Percentiles rank a stretch among this genome's conserved stretches.
Evolutionary conservation across 2,797 vertebrate species (phyloP).

Genomic region (Jordanella pulchra): DNA sequence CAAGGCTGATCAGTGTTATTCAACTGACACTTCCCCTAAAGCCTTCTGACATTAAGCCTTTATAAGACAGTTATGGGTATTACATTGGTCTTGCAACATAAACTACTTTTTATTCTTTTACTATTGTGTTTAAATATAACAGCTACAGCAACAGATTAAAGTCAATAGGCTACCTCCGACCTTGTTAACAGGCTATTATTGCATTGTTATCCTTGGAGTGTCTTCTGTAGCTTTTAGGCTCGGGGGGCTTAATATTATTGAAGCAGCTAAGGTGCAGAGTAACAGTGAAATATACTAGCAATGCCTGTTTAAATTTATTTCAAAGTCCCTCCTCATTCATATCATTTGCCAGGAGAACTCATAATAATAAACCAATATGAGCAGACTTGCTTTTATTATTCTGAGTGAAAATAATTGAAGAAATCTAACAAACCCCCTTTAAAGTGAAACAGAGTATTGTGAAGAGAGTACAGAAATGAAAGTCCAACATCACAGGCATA

Average conservation of each 20-base stretch:
- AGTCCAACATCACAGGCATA: constrained; percentile 63
- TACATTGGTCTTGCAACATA: constrained; percentile 64
- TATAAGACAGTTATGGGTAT: constrained; percentile 69
- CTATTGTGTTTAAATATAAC: constrained; percentile 58
- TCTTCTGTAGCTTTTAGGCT: constrained; percentile 60
- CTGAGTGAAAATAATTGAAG: constrained; percentile 14
- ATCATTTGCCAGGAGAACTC: constrained; percentile 31
- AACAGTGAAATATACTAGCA: constrained; percentile 32
- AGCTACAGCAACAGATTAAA: constrained; percentile 54
- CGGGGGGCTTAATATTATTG: constrained; percentile 52
- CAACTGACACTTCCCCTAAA: constrained; percentile 63
- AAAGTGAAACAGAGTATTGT: constrained; percentile 53
- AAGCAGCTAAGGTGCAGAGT: constrained; percentile 37
- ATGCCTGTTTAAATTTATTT: constrained; percentile 36
- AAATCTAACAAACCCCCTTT: constrained; percentile 36
- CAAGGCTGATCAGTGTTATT: constrained; percentile 73
- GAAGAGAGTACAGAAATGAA: constrained; percentile 71
- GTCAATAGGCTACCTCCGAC: constrained; percentile 48
- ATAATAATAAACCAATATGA: constrained; percentile 39
- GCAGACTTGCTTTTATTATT: constrained; percentile 8
- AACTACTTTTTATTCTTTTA: constrained; percentile 63
- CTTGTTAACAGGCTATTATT: constrained; percentile 61
- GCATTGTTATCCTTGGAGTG: constrained; percentile 57
- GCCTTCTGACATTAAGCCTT: constrained; percentile 69
- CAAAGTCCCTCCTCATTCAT: constrained; percentile 21